A percentile compares a stretch with the other conserved stretches of the same genome.
These are phyloP conservation scores for Eidolon helvum DNA, from an alignment of 2,113 vertebrate species.

Conservation along the genomic window DNA sequence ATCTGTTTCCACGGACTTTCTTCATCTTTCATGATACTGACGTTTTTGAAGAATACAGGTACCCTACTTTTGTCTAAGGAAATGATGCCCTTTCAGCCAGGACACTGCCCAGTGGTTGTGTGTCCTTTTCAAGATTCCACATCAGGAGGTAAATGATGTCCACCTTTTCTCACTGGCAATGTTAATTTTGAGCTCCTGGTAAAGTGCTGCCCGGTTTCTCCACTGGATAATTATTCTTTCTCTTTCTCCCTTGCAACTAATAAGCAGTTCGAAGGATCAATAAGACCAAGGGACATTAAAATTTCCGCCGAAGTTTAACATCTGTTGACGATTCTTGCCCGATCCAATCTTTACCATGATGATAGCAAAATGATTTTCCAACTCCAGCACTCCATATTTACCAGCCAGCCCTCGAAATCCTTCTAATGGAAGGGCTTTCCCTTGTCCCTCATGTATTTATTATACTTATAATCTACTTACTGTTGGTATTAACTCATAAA, in stretches of 20 bases:
- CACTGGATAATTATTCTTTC: background rate
- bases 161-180: background rate
- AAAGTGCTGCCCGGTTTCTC: background rate
- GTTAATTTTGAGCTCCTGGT: background rate
- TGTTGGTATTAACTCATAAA: background rate
- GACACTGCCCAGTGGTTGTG: rapidly evolving
- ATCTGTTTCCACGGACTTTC: background rate
- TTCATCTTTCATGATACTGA: background rate
- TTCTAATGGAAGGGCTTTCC: background rate
- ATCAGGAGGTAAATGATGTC: background rate
- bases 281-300: background rate
- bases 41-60: background rate
- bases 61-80: background rate
- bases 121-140: background rate
- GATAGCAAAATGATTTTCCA: background rate
- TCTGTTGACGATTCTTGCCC: background rate
- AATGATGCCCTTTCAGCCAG: rapidly evolving
- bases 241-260: background rate
- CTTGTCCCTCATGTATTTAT: background rate
- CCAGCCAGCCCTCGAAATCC: background rate
- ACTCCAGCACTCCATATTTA: background rate
- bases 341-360: background rate
- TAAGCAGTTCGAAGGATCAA: background rate
- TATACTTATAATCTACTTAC: background rate
- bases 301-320: background rate